Evolutionary conservation across 2,888 invertebrate species (phyloP), one percentile per base, ranked within the genome.

Genomic region (Ptycholaimellus sp.): DNA sequence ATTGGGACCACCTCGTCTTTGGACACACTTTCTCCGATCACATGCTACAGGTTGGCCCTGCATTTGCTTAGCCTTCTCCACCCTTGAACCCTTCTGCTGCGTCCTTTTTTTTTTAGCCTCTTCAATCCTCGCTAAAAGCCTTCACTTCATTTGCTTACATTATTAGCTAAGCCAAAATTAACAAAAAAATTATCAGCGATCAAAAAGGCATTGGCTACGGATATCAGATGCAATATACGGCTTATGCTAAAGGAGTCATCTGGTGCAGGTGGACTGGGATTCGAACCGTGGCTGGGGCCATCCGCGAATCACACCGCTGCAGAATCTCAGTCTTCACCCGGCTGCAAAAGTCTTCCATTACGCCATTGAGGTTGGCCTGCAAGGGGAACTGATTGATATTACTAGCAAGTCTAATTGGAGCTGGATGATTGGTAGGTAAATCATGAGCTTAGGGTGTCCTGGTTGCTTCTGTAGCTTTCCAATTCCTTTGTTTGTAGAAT

Each of bases 261-360:
- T 13, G 9, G 34, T 52, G 21, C 46, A 52, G 25, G 44, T 47
- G 18, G 72, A 75, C 48, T 87, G 79, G 65, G 71, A 74, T 51
- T 70, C 70, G 49, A 69, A 71, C 36, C 62, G 75, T 32, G 90
- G 93, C 13, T 93, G 93, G 93, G 77, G 76, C 53, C 71, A 70
- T 51, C 90, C 93, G 1, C 72, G 74, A 57, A 85, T 93, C 41
- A 70, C 72, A 37, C 87, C 87, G 0, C 69, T 93, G 48, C 78
- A 81, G 61, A 74, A 80, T 59, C 68, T 96, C 39, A 70, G 70
- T 14, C 64, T 93, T 44, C 90, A 93, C 62, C 93, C 93, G 1
- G 93, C 81, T 5, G 76, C 87, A 3, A 93, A 93, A 70, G 85
- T 82, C 30, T 65, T 90, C 27, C 90, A 93, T 59, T 93, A 93